Evolutionary conservation across 53 echinoderm and acorn worm genomes (phyloP), one percentile per base, ranked within the genome.

Genomic region (Hippasteria phrygiana): DNA sequence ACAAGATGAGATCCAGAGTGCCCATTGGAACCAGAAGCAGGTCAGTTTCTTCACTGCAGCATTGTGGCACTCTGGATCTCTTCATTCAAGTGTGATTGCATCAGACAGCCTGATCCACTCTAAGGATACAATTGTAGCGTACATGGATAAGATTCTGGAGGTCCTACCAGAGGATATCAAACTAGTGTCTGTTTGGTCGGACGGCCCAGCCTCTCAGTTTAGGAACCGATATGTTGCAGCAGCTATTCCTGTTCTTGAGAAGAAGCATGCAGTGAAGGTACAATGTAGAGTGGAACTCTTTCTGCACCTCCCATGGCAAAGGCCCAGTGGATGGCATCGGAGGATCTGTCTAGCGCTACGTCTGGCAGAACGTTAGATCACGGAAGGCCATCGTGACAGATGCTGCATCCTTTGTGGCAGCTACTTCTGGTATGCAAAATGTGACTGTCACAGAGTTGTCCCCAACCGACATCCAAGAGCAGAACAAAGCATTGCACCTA

Each of bases 171-270:
- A 38, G 10, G 55, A 1, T 18, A 28, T 83, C 28, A 82, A n/a
- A 28, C 12, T 9, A 20, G 39, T 89, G 5, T 28, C 45, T 17
- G 48, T 94, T 34, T 92, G 92, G 92, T 92, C 92, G 22, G 92
- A 92, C 69, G 92, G 90, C 18, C 94, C 94, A 65, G 88, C 94
- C 73, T 94, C 92, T 18, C 92, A 94, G 51, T 92, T 94, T 28
- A 94, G 92, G 32, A 94, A 92, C 75, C 16, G 76, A 12, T 92
- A 31, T 75, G 45, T 94, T 55, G 90, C 82, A 48, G 80, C 92
- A 18, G 54, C 81, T 20, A 41, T 90, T 1, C 16, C 10, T 4
- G 22, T 73, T 9, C 73, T 92, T 56, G 80, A 91, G 27, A 4
- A 37, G 8, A 86, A 84, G 38, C 89, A 94, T 69, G 74, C 89